Conservation (phyloP, 1,140 invertebrate genomes). For the Mamestra configurata region DNA sequence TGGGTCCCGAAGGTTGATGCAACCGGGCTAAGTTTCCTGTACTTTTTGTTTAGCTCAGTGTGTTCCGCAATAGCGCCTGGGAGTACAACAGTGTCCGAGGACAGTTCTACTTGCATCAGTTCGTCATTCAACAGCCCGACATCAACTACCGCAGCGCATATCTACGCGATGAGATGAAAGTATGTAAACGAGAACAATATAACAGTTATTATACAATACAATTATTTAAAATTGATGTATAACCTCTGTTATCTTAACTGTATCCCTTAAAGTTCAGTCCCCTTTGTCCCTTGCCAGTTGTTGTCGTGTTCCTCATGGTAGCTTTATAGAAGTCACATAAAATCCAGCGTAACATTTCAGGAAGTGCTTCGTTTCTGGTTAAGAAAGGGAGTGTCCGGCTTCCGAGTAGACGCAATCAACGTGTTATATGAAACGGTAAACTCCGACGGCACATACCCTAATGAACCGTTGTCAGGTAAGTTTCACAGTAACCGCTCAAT, state of each 20-base stretch:
- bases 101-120: constrained; percentile 93
- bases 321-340: too few relatives aligned
- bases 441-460: constrained; percentile 83
- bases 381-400: constrained; percentile 92
- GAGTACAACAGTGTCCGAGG: constrained; percentile 89
- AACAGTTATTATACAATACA: too few relatives aligned
- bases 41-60: constrained; percentile 83
- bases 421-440: constrained; percentile 88
- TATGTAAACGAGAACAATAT: constrained; percentile 55
- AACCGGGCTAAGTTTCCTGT: too few relatives aligned
- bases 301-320: too few relatives aligned
- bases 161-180: constrained; percentile 91
- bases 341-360: constrained; percentile 74
- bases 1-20: too few relatives aligned
- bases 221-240: too few relatives aligned
- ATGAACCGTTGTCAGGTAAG: constrained; percentile 87
- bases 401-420: constrained; percentile 91
- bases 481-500: background rate
- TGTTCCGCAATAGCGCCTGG: constrained; percentile 90
- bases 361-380: constrained; percentile 92
- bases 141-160: constrained; percentile 91
- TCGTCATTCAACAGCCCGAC: constrained; percentile 91
- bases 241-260: too few relatives aligned
- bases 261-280: too few relatives aligned
- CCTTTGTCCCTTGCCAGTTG: too few relatives aligned